Conservation (phyloP, 2,888 invertebrate genomes). For the Limnephilus auricula region DNA sequence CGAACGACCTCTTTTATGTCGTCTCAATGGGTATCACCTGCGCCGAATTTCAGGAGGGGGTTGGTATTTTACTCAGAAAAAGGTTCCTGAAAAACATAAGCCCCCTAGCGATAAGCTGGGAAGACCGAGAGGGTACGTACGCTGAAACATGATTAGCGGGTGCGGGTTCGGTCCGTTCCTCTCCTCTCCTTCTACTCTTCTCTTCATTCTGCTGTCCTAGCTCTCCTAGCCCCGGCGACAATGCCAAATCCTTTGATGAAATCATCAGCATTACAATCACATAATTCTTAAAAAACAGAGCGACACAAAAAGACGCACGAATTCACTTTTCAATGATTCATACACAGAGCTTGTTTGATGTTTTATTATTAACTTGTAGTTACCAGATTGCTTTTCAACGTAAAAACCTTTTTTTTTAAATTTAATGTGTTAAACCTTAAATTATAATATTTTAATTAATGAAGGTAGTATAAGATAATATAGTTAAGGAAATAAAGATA, state of each 20-base stretch:
- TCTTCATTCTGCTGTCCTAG: neutral
- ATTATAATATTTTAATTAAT: too few species aligned
- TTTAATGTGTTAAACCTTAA: too few species aligned
- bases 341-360: constrained; percentile 9
- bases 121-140: constrained; percentile 60
- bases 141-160: constrained; percentile 60
- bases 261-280: constrained; percentile 56
- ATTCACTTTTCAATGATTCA: constrained; percentile 52
- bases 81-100: constrained; percentile 60
- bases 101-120: constrained; percentile 62
- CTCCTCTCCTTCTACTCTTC: neutral
- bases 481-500: too few species aligned
- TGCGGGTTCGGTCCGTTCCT: neutral
- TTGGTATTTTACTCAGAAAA: constrained; percentile 53
- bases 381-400: neutral
- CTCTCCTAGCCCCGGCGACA: constrained; percentile 38
- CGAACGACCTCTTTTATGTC: constrained; percentile 65
- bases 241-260: constrained; percentile 57
- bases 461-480: too few species aligned
- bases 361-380: neutral
- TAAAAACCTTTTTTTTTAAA: too few species aligned
- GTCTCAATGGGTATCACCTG: constrained; percentile 66
- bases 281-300: constrained; percentile 54
- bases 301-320: constrained; percentile 11
- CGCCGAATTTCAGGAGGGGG: constrained; percentile 56